Evolutionary conservation across 1,140 invertebrate species (phyloP).

Genomic region (Paraescarpia echinospica): DNA sequence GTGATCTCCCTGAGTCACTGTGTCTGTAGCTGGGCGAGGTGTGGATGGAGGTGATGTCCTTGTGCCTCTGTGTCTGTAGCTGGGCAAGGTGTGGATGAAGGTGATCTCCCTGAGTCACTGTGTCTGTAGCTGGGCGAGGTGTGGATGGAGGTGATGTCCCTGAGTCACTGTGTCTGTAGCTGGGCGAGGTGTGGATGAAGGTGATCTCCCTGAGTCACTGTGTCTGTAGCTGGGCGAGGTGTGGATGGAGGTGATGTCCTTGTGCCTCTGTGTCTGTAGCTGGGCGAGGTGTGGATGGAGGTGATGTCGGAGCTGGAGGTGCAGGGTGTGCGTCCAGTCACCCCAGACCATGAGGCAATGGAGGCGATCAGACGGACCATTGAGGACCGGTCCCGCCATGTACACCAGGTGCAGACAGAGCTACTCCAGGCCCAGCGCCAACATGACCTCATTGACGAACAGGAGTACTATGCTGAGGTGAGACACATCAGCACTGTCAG

Average conservation of each 20-base stretch:
- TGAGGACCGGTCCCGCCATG: constrained; percentile 49
- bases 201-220: background rate
- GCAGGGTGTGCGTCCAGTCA: constrained; percentile 53
- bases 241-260: no score
- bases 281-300: constrained; percentile 58
- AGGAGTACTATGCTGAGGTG: constrained; percentile 57
- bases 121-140: constrained; percentile 53
- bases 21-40: background rate
- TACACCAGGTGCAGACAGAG: constrained; percentile 50
- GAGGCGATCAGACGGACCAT: constrained; percentile 54
- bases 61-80: background rate
- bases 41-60: background rate
- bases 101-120: background rate
- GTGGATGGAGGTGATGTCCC: constrained; percentile 52
- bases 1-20: constrained; percentile 34
- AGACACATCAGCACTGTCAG: constrained; percentile 35
- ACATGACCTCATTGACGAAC: constrained; percentile 53
- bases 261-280: constrained; percentile 29
- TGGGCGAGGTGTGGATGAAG: background rate
- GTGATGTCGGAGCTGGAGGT: constrained; percentile 50
- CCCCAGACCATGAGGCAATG: constrained; percentile 54
- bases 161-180: background rate
- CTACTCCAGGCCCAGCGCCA: constrained; percentile 52
- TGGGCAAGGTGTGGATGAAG: background rate
- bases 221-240: background rate